Evolutionary conservation across 1,140 invertebrate species (phyloP), one percentile per base, ranked within the genome.

Genomic region (Patella vulgata): DNA sequence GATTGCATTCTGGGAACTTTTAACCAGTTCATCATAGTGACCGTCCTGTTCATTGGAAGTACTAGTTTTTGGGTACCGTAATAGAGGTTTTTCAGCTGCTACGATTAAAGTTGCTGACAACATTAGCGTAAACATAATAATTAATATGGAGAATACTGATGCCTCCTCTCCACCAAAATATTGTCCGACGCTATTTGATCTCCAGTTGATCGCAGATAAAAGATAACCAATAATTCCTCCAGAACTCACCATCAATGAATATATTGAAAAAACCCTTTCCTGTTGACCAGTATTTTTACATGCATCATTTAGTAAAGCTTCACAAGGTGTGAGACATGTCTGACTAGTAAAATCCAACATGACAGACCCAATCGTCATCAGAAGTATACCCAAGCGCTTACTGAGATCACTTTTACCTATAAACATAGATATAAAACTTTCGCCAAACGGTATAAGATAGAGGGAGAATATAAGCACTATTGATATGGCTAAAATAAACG

Each of bases 181-280:
- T 1, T 53, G 33, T 11, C 80, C 80, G 19, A 84, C 40, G 1
- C 59, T 46, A 43, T 65, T 81, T 14, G 72, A 53, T 17, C 77
- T 80, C 87, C 87, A 87, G 54, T 87, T 82, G n/a, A 87, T 65
- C 28, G 86, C 85, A 11, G 85, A 85, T 17, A 87, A 75, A 17
- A 87, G 70, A 67, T 87, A 87, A 2, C 87, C 87, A 21, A 87
- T 47, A 56, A 85, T 83, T 2, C 85, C 85, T 1, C 87, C 86
- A 14, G 85, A 54, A 59, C 83, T 86, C 1, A 86, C 69, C 83
- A 86, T 85, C 36, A 82, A 71, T 4, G 86, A 87, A 71, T 87
- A 87, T 5, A 86, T 70, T 5, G 80, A 83, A 66, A 87, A 87
- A 5, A 82, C 82, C 12, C 75, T 70, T 12, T 84, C 79, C 33